Conservation (phyloP, 2,888 invertebrate genomes). For the Darwinula stevensoni region DNA sequence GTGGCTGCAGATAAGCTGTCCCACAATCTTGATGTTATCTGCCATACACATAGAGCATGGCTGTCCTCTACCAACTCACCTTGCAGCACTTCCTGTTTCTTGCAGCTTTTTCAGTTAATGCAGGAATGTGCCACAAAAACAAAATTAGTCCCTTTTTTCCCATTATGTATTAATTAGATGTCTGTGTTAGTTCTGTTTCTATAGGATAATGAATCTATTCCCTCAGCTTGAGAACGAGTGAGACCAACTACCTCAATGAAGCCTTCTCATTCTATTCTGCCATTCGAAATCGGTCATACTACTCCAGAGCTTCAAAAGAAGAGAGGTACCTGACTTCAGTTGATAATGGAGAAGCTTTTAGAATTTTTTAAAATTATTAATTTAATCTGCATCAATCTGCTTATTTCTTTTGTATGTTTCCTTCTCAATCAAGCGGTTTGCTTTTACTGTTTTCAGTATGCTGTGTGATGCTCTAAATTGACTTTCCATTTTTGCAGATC, state of each 20-base stretch:
- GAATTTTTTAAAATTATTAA: too few species aligned
- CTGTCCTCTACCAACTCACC: too few species aligned
- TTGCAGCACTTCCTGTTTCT: too few species aligned
- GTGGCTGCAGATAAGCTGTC: constrained; percentile 1
- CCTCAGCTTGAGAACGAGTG: constrained; percentile 68
- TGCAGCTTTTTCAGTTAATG: too few species aligned
- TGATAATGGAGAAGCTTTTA: too few species aligned
- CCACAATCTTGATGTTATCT: too few species aligned
- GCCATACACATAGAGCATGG: too few species aligned
- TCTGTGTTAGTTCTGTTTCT: neutral
- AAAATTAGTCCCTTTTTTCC: neutral
- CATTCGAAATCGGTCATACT: constrained; percentile 72
- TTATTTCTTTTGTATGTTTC: constrained; percentile 5
- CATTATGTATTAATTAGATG: constrained; percentile 1
- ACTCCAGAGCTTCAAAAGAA: constrained; percentile 71
- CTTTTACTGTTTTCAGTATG: neutral
- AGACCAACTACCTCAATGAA: constrained; percentile 81
- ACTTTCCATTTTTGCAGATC: constrained; percentile 17
- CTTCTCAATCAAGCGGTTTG: neutral
- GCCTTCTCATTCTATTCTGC: constrained; percentile 89
- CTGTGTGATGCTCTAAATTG: neutral
- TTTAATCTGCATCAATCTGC: constrained; percentile 5
- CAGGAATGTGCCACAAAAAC: neutral
- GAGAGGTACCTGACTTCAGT: constrained; percentile 40
- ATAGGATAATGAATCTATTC: too few species aligned